These are phyloP conservation scores for Callospermophilus lateralis DNA, from an alignment of 2,113 vertebrate species.

Conservation along the genomic window DNA sequence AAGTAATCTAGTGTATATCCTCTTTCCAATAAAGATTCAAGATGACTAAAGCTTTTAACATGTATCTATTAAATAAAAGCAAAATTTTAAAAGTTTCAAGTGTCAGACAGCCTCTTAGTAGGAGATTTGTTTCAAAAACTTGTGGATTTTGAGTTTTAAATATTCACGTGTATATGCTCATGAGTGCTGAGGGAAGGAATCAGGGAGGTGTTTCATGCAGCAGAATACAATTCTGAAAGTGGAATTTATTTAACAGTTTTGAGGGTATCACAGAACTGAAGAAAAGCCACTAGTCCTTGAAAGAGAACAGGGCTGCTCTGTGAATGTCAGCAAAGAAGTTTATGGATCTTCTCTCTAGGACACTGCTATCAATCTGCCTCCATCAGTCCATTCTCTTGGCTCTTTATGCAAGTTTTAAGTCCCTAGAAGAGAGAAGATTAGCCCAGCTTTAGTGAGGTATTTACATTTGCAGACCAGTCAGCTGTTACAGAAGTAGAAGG, in stretches of 20 bases:
- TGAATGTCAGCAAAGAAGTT: background rate
- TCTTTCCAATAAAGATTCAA: conserved; percentile 2
- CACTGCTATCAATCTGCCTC: background rate
- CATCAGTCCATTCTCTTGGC: background rate
- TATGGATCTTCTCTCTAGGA: background rate
- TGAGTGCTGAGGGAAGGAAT: background rate
- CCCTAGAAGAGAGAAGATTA: background rate
- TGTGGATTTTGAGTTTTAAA: background rate
- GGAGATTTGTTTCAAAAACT: background rate
- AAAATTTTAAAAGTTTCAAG: background rate
- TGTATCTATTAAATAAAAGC: background rate
- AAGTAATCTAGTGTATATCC: background rate
- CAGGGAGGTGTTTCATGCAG: background rate
- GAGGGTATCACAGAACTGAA: background rate
- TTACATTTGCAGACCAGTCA: background rate
- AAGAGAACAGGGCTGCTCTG: background rate
- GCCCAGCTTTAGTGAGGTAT: background rate
- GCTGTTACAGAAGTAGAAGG: background rate
- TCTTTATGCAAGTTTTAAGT: background rate
- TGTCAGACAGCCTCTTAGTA: background rate
- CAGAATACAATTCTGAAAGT: background rate
- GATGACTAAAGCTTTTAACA: background rate
- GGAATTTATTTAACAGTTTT: background rate
- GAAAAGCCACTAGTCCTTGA: background rate
- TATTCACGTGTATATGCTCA: background rate